Base-by-base conservation (phyloP, 2,888 invertebrate genomes). In the Altica lythri region DNA sequence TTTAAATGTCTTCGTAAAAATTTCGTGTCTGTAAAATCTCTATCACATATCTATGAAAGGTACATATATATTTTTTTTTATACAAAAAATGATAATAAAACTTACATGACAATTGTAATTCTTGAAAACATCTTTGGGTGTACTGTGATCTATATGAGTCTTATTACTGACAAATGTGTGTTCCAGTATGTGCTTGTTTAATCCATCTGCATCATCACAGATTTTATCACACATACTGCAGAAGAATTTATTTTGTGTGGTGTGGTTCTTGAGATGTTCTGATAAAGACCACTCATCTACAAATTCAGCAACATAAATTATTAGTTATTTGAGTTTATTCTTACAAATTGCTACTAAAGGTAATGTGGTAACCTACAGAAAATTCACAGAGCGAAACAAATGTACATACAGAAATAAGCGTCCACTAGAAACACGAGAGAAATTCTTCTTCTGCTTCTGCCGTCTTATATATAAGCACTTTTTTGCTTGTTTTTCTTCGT, bases 261-360 rank as follows among this genome's bases (percentile, higher is more conserved):
- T 71, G 62, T 77, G 76, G 13, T 69, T 68, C 62, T 76, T 75
- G 14, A 72, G 69, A 51, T 77, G 76, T 53, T 75, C 73, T 2
- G 68, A 70, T 34, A 76, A 65, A 47, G 68, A 71, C 74, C 76
- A 76, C 53, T 73, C 74, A 63, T 75, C 75, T 75, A 58, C 45
- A 67, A n/a, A n/a, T n/a, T n/a, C n/a, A n/a, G n/a, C n/a, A n/a
- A n/a, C n/a, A n/a, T n/a, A n/a, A n/a, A n/a, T n/a, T n/a, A 60
- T 22, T 17, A 27, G n/a, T 5, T 32, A 35, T 32, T 9, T 18
- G 30, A 29, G 32, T 1, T 13, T 16, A 30, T 13, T n/a, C n/a
- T n/a, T n/a, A n/a, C n/a, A n/a, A n/a, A n/a, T n/a, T n/a, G n/a
- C n/a, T n/a, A n/a, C n/a, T n/a, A n/a, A n/a, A n/a, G n/a, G n/a